Evolutionary conservation across 1,140 invertebrate genomes (phyloP).

Genomic region (Arctopsyche grandis): DNA sequence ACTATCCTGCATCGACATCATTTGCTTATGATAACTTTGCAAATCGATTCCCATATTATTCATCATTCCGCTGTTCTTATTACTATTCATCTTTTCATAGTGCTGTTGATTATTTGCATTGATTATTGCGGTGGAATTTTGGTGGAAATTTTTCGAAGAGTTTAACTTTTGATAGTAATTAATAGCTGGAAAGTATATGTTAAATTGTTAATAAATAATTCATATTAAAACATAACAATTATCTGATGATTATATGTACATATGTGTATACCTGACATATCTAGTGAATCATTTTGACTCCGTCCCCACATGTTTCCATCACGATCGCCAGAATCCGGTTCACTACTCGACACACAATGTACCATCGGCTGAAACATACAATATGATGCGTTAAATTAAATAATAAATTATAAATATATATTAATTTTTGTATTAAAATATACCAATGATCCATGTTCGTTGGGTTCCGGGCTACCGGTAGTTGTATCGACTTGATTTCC

Average conservation of each 20-base stretch:
- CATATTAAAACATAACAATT: too few relatives aligned
- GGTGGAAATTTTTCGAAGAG: slow-evolving; percentile 59
- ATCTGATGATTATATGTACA: too few relatives aligned
- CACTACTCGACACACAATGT: slow-evolving; percentile 85
- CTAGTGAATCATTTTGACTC: slow-evolving; percentile 43
- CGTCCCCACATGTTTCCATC: slow-evolving; percentile 57
- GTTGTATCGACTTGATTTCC: slow-evolving; percentile 66
- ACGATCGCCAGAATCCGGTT: slow-evolving; percentile 75
- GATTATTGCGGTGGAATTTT: slow-evolving; percentile 57
- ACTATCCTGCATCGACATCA: slow-evolving; percentile 45
- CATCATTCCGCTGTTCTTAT: slow-evolving; percentile 39
- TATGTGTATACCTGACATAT: slow-evolving; percentile 27
- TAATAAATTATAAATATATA: slow-evolving; percentile 14
- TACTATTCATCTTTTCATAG: slow-evolving; percentile 45
- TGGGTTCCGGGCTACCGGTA: slow-evolving; percentile 62
- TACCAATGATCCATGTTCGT: slow-evolving; percentile 63
- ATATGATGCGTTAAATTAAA: neutral
- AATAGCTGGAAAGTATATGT: slow-evolving; percentile 60
- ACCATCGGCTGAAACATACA: slow-evolving; percentile 76
- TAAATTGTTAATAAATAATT: slow-evolving; percentile 61
- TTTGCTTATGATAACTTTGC: slow-evolving; percentile 45
- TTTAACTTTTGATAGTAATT: slow-evolving; percentile 61
- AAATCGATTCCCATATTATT: slow-evolving; percentile 56
- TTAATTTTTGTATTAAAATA: slow-evolving; percentile 47
- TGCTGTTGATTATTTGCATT: slow-evolving; percentile 57